A percentile compares a stretch with the other conserved stretches of the same genome.
phyloP scores from a whole-genome alignment of 1,140 invertebrate species.

The Potamilus streckersoni region DNA sequence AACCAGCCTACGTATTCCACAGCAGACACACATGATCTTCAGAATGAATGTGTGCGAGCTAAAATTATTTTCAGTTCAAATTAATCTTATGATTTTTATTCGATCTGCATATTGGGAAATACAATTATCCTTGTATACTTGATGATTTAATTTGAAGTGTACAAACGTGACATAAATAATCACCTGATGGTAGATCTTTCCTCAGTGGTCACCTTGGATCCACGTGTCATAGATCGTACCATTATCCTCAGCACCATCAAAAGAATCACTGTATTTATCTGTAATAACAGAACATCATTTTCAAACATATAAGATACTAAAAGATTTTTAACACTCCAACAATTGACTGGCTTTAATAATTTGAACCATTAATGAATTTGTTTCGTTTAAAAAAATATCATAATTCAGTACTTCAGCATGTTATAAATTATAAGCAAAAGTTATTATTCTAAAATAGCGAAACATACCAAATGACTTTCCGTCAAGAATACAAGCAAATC shows the following conservation, averaged over 20 bases:
- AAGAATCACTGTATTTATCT: constrained; percentile 57
- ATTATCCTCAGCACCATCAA: constrained; percentile 51
- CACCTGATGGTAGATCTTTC: constrained; percentile 48
- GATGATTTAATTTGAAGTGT: neutral
- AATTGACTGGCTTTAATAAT: no score
- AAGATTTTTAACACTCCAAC: no score
- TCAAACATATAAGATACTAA: neutral
- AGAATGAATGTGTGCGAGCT: no score
- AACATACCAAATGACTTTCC: no score
- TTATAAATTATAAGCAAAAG: no score
- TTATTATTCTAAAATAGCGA: no score
- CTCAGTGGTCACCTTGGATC: constrained; percentile 38
- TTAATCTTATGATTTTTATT: neutral
- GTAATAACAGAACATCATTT: constrained; percentile 8
- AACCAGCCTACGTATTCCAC: no score
- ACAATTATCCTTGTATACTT: neutral
- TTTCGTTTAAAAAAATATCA: no score
- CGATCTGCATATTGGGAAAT: neutral
- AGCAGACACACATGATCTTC: no score
- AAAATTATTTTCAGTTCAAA: neutral
- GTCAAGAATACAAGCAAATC: no score
- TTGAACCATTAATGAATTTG: no score
- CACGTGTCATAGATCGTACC: constrained; percentile 43
- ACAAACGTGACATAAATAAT: constrained; percentile 8
- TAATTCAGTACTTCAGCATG: no score